A percentile compares a stretch with the other conserved stretches of the same genome.
Conservation (phyloP, 2,888 invertebrate species). For the Muschampia plurimacula region DNA sequence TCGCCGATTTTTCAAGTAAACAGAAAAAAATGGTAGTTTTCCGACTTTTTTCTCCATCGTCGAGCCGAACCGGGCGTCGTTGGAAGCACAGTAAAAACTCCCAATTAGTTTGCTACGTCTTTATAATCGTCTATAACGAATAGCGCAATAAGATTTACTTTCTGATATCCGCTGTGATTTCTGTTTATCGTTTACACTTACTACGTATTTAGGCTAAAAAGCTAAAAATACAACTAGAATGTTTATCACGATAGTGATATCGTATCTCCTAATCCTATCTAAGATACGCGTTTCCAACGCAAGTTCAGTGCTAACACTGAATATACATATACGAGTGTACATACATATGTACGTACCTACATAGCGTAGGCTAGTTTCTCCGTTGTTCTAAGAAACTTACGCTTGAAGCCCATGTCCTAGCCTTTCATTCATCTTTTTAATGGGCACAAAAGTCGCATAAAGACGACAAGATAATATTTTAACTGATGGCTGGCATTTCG, state of each 20-base stretch:
- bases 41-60: conserved; percentile 14
- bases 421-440: conserved; percentile 20
- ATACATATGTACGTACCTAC: neutral
- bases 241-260: neutral
- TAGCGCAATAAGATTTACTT: neutral
- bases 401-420: neutral
- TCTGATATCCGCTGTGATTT: neutral
- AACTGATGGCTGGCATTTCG: conserved; percentile 2
- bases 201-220: neutral
- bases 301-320: neutral
- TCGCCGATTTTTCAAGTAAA: conserved; percentile 40
- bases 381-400: neutral
- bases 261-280: neutral
- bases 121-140: neutral
- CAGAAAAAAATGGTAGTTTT: conserved; percentile 36
- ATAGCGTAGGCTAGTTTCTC: neutral
- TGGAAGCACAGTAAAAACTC: neutral
- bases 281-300: neutral
- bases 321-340: neutral
- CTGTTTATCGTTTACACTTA: neutral
- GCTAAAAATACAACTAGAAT: neutral
- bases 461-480: conserved; percentile 22
- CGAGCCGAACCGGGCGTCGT: neutral
- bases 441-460: conserved; percentile 23
- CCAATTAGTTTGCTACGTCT: neutral